These are phyloP conservation scores for Pteronura brasiliensis DNA, from an alignment of 2,113 vertebrate genomes.

Conservation along the genomic window DNA sequence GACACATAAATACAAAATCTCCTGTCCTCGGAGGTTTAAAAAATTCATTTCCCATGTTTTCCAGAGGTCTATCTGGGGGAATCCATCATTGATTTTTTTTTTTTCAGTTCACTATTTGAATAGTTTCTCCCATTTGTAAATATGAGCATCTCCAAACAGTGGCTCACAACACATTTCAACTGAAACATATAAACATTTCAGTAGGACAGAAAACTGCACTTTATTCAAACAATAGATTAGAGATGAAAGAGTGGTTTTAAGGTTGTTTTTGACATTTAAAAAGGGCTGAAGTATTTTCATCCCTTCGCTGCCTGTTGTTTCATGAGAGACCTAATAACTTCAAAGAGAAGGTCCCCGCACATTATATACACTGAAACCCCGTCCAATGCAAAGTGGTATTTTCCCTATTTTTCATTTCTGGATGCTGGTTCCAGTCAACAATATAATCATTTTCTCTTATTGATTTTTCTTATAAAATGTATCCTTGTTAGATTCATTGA, in stretches of 20 bases:
- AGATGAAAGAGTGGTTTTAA: constrained; percentile 65
- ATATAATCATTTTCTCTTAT: constrained; percentile 71
- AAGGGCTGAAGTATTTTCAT: constrained; percentile 69
- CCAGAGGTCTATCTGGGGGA: constrained; percentile 39
- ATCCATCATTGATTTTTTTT: constrained; percentile 48
- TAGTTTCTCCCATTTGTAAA: constrained; percentile 27
- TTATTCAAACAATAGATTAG: constrained; percentile 65
- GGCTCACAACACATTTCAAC: constrained; percentile 35
- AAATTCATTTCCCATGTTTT: constrained; percentile 69
- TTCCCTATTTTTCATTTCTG: constrained; percentile 77
- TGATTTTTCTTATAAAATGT: constrained; percentile 76
- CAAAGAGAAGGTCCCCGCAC: constrained; percentile 41
- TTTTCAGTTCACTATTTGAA: background rate
- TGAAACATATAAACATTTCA: constrained; percentile 56
- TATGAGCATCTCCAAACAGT: constrained; percentile 33
- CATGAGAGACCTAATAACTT: constrained; percentile 68
- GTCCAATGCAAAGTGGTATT: constrained; percentile 62
- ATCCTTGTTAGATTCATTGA: constrained; percentile 74
- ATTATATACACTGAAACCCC: constrained; percentile 44
- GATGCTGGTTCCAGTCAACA: constrained; percentile 70
- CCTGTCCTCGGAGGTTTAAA: constrained; percentile 46
- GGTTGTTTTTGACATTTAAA: constrained; percentile 73
- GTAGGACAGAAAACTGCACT: constrained; percentile 63
- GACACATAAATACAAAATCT: background rate
- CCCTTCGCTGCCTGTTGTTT: constrained; percentile 57